phyloP scores from a whole-genome alignment of 2,888 invertebrate species.

The Dimorphilus gyrociliatus region DNA sequence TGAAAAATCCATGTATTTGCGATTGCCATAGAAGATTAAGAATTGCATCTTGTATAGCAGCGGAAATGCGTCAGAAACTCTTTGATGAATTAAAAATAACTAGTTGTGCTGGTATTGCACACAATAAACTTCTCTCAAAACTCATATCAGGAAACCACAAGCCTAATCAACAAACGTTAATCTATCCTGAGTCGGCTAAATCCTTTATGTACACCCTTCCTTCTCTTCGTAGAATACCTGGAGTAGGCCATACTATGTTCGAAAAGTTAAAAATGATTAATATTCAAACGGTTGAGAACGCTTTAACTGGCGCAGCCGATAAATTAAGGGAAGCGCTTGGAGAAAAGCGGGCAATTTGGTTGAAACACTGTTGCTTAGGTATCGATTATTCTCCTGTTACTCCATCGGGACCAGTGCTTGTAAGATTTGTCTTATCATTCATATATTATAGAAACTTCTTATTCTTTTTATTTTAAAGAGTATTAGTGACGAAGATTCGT shows the following conservation, averaged over 20 bases:
- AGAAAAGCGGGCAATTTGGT: constrained; percentile 49
- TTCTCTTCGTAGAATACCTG: constrained; percentile 42
- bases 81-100: constrained; percentile 54
- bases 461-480: no score
- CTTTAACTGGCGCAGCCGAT: constrained; percentile 31
- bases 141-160: constrained; percentile 41
- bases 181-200: constrained; percentile 52
- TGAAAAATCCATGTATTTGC: constrained; percentile 52
- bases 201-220: constrained; percentile 50
- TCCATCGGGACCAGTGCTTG: constrained; percentile 54
- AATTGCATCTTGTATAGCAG: constrained; percentile 56
- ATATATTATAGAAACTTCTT: no score
- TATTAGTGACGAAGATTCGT: no score
- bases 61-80: constrained; percentile 55
- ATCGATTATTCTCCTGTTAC: constrained; percentile 56
- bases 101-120: constrained; percentile 63
- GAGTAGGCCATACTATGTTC: constrained; percentile 56
- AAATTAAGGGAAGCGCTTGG: constrained; percentile 40
- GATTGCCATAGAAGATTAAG: constrained; percentile 55
- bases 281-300: constrained; percentile 50
- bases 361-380: constrained; percentile 56
- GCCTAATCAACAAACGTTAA: constrained; percentile 63
- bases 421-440: no score
- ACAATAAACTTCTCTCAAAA: constrained; percentile 68
- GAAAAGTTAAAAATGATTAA: constrained; percentile 50